A percentile compares a stretch with the other conserved stretches of the same genome.
Evolutionary conservation across 2,888 invertebrate species (phyloP).

Genomic region (Gibbula magus): DNA sequence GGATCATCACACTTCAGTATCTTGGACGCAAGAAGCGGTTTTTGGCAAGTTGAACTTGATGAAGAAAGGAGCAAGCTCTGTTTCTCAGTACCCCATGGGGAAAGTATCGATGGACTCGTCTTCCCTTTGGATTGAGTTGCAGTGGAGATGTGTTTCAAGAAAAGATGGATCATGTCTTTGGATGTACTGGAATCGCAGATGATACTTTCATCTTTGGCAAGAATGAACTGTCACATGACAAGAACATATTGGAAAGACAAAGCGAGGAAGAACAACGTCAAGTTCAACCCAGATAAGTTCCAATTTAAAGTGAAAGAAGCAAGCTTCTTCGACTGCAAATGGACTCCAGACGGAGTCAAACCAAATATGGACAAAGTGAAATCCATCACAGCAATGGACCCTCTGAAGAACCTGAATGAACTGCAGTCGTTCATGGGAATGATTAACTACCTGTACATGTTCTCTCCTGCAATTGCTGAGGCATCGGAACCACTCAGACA

Average conservation of each 20-base stretch:
- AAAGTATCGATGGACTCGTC: neutral
- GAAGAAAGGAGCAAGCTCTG: slow-evolving; percentile 42
- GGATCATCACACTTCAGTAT: slow-evolving; percentile 33
- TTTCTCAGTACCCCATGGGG: slow-evolving; percentile 40
- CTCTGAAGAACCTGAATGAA: slow-evolving; percentile 13
- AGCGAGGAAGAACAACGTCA: too few relatives aligned
- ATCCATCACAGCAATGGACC: too few relatives aligned
- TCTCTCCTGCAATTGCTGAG: slow-evolving; percentile 17
- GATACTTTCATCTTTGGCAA: slow-evolving; percentile 33
- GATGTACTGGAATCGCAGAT: slow-evolving; percentile 35
- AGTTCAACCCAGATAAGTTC: too few relatives aligned
- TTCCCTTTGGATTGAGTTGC: neutral
- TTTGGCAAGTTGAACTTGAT: slow-evolving; percentile 47
- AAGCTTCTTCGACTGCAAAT: too few relatives aligned
- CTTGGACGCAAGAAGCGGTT: slow-evolving; percentile 39
- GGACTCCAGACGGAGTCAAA: too few relatives aligned
- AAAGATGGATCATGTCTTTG: slow-evolving; percentile 26
- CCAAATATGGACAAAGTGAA: too few relatives aligned
- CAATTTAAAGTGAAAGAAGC: too few relatives aligned
- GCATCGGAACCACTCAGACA: too few relatives aligned
- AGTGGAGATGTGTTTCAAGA: slow-evolving; percentile 38
- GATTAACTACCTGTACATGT: slow-evolving; percentile 11
- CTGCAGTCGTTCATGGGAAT: slow-evolving; percentile 25
- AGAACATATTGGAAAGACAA: slow-evolving; percentile 7
- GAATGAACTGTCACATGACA: slow-evolving; percentile 28